phyloP scores from a whole-genome alignment of 2,113 vertebrate genomes.

The Anhinga anhinga region DNA sequence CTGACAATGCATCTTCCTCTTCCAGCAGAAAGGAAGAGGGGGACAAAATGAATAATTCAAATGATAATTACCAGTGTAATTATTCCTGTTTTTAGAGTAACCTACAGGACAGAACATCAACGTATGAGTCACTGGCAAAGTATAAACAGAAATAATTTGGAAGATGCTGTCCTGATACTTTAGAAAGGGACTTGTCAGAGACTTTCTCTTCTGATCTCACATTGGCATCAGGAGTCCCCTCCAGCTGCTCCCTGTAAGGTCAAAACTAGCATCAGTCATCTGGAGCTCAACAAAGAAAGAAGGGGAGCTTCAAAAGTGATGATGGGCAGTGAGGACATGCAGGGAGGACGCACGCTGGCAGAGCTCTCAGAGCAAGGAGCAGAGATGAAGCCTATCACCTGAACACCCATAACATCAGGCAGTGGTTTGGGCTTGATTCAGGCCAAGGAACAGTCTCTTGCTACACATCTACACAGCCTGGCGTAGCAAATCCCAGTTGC shows the following conservation, averaged over 20 bases:
- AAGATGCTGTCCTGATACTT: slow-evolving; percentile 21
- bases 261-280: neutral
- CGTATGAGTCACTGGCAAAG: slow-evolving; percentile 44
- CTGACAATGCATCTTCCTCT: slow-evolving; percentile 53
- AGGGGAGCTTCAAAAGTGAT: neutral
- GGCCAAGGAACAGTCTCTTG: too few species aligned
- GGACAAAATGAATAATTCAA: slow-evolving; percentile 70
- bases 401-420: neutral
- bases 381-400: neutral
- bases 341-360: neutral
- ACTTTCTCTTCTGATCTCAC: slow-evolving; percentile 16
- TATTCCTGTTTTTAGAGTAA: slow-evolving; percentile 71
- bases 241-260: neutral
- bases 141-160: slow-evolving; percentile 56
- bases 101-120: slow-evolving; percentile 66
- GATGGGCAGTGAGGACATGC: accelerated
- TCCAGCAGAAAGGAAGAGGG: slow-evolving; percentile 42
- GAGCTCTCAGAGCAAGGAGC: neutral
- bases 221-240: neutral
- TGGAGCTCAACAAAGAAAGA: neutral
- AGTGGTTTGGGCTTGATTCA: neutral
- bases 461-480: accelerated
- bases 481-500: neutral
- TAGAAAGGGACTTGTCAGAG: neutral
- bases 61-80: slow-evolving; percentile 63